Conservation (phyloP, 64 coral and sea anemone genomes). For the Stichodactyla helianthus region DNA sequence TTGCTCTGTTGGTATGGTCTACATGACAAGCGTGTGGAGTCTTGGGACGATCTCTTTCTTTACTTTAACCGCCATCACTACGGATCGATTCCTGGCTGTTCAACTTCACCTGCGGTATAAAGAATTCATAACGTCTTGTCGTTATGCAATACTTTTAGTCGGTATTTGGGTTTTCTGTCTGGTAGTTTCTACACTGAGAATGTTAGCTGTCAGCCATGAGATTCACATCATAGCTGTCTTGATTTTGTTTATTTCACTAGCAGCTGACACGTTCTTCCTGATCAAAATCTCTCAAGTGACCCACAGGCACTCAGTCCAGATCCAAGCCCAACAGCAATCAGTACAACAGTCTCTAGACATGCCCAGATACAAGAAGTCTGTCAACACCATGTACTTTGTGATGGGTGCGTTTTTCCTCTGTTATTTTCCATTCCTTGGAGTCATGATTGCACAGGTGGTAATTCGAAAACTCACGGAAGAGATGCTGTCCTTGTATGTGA, state of each 20-base stretch:
- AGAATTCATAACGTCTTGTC: neutral
- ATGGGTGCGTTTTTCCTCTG: slow-evolving; percentile 13
- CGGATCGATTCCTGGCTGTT: neutral
- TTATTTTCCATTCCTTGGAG: slow-evolving; percentile 30
- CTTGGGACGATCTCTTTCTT: neutral
- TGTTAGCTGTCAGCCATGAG: neutral
- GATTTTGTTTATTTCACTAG: neutral
- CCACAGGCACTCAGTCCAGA: slow-evolving; percentile 12
- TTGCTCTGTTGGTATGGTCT: neutral
- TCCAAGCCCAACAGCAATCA: slow-evolving; percentile 12
- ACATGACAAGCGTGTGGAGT: neutral
- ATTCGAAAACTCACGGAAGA: neutral
- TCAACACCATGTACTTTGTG: slow-evolving; percentile 36
- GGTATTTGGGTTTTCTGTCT: neutral
- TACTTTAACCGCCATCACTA: neutral
- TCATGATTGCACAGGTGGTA: neutral
- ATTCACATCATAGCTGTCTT: neutral
- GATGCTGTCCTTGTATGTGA: neutral
- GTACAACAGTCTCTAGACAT: slow-evolving; percentile 11
- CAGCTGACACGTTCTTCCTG: neutral
- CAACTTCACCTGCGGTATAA: neutral
- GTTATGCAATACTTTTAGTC: neutral
- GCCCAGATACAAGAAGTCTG: slow-evolving; percentile 40
- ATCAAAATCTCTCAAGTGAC: slow-evolving; percentile 7
- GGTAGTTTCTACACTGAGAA: neutral